Evolutionary conservation across 2,797 vertebrate species (phyloP).

Genomic region (Pelochelys cantorii): DNA sequence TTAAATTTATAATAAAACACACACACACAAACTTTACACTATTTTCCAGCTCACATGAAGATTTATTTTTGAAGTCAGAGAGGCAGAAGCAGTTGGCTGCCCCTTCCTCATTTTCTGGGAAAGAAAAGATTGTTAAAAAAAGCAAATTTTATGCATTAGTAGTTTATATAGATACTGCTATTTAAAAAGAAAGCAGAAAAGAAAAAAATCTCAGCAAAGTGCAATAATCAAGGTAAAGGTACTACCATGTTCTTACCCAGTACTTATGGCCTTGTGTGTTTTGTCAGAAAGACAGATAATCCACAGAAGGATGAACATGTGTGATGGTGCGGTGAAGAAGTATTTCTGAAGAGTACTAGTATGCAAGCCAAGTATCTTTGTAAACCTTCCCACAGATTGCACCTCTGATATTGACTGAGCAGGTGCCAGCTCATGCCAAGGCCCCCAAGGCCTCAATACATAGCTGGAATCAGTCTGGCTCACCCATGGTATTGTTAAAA

Average conservation of each 20-base stretch:
- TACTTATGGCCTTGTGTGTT: background rate
- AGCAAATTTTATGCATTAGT: background rate
- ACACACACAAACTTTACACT: background rate
- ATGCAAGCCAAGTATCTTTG: background rate
- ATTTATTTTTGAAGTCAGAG: background rate
- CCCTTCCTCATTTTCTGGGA: background rate
- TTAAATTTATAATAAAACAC: conserved; percentile 59
- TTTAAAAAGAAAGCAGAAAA: background rate
- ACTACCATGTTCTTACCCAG: background rate
- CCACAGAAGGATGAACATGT: background rate
- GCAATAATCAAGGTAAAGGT: background rate
- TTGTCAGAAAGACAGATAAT: background rate
- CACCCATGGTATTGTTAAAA: background rate
- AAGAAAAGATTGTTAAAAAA: background rate
- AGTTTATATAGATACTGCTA: background rate
- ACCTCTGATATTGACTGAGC: background rate
- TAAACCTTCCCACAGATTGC: background rate
- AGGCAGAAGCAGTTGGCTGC: background rate
- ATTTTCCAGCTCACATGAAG: background rate
- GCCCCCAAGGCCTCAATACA: background rate
- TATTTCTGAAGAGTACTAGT: background rate
- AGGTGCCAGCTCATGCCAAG: background rate
- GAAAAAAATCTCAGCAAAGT: background rate
- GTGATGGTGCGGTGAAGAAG: background rate
- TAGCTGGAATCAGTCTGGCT: background rate